phyloP scores from a whole-genome alignment of 2,888 invertebrate species.

The Augochlorella aurata region DNA sequence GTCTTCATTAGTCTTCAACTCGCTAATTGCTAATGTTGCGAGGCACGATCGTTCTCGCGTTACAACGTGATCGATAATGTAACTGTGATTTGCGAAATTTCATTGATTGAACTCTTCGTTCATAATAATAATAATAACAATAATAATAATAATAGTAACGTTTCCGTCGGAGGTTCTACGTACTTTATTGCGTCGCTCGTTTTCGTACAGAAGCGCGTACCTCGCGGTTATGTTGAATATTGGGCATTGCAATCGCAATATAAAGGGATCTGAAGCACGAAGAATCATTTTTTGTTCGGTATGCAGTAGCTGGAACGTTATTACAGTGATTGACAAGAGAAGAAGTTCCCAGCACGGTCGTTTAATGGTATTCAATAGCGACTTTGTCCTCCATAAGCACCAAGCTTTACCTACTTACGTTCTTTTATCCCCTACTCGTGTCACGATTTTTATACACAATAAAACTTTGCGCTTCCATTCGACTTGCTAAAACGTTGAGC shows the following conservation, averaged over 20 bases:
- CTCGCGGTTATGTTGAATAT: neutral
- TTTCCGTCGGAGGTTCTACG: neutral
- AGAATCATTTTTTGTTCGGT: neutral
- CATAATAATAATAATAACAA: no score
- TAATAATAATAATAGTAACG: neutral
- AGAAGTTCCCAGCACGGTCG: neutral
- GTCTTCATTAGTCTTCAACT: neutral
- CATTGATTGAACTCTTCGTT: neutral
- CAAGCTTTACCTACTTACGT: slow-evolving; percentile 4
- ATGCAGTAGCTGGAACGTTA: no score
- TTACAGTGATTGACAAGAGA: no score
- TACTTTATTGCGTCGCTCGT: neutral
- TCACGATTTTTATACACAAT: neutral
- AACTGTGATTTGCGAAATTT: neutral
- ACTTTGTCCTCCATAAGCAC: neutral
- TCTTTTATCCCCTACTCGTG: neutral
- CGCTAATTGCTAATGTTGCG: neutral
- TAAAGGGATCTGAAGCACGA: neutral
- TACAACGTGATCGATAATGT: neutral
- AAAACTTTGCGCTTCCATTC: neutral
- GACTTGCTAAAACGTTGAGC: neutral
- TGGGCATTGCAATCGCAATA: neutral
- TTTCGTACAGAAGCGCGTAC: neutral
- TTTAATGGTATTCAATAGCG: slow-evolving; percentile 9
- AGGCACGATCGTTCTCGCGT: neutral